Base-by-base conservation (phyloP, 2,113 vertebrate genomes). In the Morone saxatilis region DNA sequence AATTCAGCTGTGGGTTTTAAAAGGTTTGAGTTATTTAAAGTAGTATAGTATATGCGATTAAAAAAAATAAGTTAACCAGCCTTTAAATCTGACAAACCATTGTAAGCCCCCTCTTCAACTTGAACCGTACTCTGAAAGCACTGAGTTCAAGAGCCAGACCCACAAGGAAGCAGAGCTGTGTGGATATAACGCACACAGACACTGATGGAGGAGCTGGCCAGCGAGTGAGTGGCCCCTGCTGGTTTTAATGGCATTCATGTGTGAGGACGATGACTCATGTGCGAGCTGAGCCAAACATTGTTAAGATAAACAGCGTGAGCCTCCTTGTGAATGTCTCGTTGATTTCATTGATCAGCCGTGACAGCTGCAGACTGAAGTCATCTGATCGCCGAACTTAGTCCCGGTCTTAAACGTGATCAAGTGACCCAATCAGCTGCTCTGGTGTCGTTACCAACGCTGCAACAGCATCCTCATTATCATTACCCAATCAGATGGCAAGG, bases 241-340 rank as follows among this genome's bases (percentile, higher is more conserved):
- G 76, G n/a, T 40, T 76, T 71, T 60, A 60, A 68, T 80, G 61
- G 68, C 53, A 6, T 43, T 80, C 77, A 79, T 63, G 71, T 84
- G 80, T 76, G 85, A 86, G 59, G 85, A 62, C 4, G 69, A 71
- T 73, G 88, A 91, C 71, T 71, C 71, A 45, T 31, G 48, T 41
- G n/a, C 38, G 16, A 60, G 41, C 8, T 59, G 43, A 38, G 76
- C 59, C 48, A 51, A 87, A n/a, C 82, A 61, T 69, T 45, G 79
- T 81, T 5, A 38, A 66, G 14, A 61, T 60, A 53, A 78, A 79
- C 25, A 50, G 25, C 0, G 56, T 22, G 10, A 86, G 50, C 20
- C 60, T 45, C 59, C 25, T 31, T 3, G 45, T 51, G 41, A 82
- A 71, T 20, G 75, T 50, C 59, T 72, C 8, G 51, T 16, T 41